Percentiles rank a stretch among this genome's conserved stretches.
Evolutionary conservation across 2,797 vertebrate species (phyloP).

Genomic region (Enteromius paludinosus): DNA sequence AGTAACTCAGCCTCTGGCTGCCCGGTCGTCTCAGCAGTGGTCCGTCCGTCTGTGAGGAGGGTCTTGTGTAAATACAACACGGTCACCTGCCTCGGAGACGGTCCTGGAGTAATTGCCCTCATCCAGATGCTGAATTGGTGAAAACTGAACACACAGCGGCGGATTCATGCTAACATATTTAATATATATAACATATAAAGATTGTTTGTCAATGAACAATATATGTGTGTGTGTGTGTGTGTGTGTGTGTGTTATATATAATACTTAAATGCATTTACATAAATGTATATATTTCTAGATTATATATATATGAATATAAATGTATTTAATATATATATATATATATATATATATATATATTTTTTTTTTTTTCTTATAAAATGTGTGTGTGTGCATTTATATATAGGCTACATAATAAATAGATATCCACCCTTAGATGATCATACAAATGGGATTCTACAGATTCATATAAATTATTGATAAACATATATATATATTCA

Average conservation of each 20-base stretch:
- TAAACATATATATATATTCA: too few species aligned
- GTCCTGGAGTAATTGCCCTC: constrained; percentile 10
- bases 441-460: neutral
- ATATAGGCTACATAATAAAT: too few species aligned
- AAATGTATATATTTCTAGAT: too few species aligned
- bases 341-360: too few species aligned
- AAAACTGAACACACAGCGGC: constrained; percentile 34
- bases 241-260: too few species aligned
- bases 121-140: constrained; percentile 24
- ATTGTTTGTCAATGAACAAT: neutral
- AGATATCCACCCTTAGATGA: neutral
- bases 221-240: neutral
- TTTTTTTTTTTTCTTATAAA: too few species aligned
- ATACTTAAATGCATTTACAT: too few species aligned
- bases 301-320: too few species aligned
- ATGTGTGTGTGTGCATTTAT: too few species aligned
- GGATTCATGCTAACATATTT: too few species aligned
- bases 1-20: neutral
- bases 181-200: too few species aligned
- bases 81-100: constrained; percentile 12
- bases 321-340: neutral
- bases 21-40: constrained; percentile 38
- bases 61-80: constrained; percentile 29
- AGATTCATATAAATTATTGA: neutral
- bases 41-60: constrained; percentile 31